A percentile compares a stretch with the other conserved stretches of the same genome.
Evolutionary conservation across 2,888 invertebrate genomes (phyloP).

Genomic region (Reticulitermes lucifugus): DNA sequence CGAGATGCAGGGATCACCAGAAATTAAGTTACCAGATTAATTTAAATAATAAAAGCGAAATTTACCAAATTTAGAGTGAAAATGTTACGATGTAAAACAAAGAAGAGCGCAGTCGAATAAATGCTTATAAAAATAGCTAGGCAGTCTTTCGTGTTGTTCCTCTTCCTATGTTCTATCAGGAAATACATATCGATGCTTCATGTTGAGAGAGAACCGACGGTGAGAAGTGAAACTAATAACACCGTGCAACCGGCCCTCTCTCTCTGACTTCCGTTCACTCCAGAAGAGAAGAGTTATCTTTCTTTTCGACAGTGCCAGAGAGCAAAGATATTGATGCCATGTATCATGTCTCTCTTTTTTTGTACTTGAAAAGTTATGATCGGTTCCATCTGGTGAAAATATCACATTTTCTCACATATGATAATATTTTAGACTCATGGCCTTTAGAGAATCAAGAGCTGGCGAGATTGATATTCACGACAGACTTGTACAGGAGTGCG

Average conservation of each 20-base stretch:
- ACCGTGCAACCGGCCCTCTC: not conserved
- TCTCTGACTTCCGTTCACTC: conserved; percentile 2
- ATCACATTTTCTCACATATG: conserved; percentile 31
- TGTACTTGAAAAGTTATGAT: conserved; percentile 7
- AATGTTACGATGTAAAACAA: too few relatives aligned
- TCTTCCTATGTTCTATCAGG: not conserved
- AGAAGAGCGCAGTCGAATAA: too few relatives aligned
- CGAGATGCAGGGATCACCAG: too few relatives aligned
- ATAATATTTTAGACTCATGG: conserved; percentile 6
- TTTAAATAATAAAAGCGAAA: too few relatives aligned
- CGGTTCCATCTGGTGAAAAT: conserved; percentile 31
- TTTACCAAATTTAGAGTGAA: too few relatives aligned
- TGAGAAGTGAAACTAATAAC: conserved; percentile 31
- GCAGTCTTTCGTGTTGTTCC: too few relatives aligned
- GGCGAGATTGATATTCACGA: conserved; percentile 29
- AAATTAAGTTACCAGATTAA: too few relatives aligned
- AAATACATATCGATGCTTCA: conserved; percentile 27
- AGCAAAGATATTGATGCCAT: conserved; percentile 33
- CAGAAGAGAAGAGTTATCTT: conserved; percentile 19
- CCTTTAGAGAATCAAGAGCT: conserved; percentile 18
- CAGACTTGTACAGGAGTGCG: conserved; percentile 2
- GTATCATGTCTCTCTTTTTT: conserved; percentile 15
- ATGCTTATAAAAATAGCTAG: too few relatives aligned
- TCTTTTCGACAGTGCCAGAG: conserved; percentile 29
- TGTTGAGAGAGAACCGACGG: not conserved